phyloP scores from a whole-genome alignment of 2,113 vertebrate species.

The Larimichthys polyactis region DNA sequence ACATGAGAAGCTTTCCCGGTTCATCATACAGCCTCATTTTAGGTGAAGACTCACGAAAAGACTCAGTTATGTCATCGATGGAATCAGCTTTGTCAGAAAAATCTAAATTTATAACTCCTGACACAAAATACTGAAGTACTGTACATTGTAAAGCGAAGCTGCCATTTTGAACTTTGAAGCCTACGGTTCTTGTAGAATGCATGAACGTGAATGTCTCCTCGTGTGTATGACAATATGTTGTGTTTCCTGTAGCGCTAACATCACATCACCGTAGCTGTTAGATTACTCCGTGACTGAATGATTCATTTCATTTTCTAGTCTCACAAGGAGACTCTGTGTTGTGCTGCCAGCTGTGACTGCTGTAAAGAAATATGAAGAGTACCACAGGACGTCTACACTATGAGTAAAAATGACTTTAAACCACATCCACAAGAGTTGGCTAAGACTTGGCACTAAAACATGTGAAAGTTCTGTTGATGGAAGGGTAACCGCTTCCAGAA shows the following conservation, averaged over 20 bases:
- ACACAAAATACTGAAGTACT: constrained; percentile 9
- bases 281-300: constrained; percentile 23
- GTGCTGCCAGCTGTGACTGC: constrained; percentile 25
- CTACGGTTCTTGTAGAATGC: constrained; percentile 54
- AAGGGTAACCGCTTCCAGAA: neutral
- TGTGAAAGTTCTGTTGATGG: neutral
- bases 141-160: constrained; percentile 58
- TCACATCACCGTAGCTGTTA: constrained; percentile 21
- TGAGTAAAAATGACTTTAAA: neutral
- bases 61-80: neutral
- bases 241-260: constrained; percentile 24
- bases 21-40: constrained; percentile 54
- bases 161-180: constrained; percentile 49
- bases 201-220: constrained; percentile 63
- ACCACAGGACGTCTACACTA: neutral
- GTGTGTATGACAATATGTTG: constrained; percentile 37
- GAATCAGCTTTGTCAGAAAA: neutral
- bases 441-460: neutral
- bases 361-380: neutral
- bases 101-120: neutral
- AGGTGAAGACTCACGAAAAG: constrained; percentile 14
- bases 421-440: neutral
- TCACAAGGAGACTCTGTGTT: constrained; percentile 9
- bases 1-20: constrained; percentile 37
- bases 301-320: constrained; percentile 27